Evolutionary conservation across 2,888 invertebrate genomes (phyloP), one percentile per base, ranked within the genome.

Genomic region (Lamproptera curius): DNA sequence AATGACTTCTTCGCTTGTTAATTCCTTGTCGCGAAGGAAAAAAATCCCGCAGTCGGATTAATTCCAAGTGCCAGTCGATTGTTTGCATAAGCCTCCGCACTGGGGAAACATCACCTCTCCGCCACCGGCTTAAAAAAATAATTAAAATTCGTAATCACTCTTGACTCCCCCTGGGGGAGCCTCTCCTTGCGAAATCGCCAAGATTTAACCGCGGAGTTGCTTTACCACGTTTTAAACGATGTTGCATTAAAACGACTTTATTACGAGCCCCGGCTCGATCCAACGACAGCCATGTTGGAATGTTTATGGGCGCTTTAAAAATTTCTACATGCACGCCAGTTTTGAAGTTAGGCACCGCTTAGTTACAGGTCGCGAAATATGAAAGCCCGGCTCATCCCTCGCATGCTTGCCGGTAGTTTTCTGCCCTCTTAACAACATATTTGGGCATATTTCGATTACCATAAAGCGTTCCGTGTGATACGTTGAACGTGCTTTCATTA

Each of bases 71-170:
- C 80, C 74, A 85, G 80, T 80, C 85, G 82, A 87, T 87, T 87
- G 87, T 87, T 87, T 87, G 87, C 86, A 85, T 86, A 86, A 86
- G 87, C 82, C 79, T 73, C 76, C 69, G 68, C 66, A 65, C 68
- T 67, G 78, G 82, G 84, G 84, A 83, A 85, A 75, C 86, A 82
- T 85, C 87, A 86, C 85, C 87, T 85, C 78, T 66, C 73, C 70
- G 82, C 85, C 83, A 84, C 84, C 76, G 87, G 86, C 87, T 87
- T 87, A 86, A 87, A 87, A 87, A 86, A 87, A 87, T 87, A 87
- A 87, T 87, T 87, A 87, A 87, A 87, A 87, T 85, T 85, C 82
- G 86, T 86, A 87, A 87, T 87, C 85, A 87, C 85, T 87, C 84
- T 83, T 84, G 87, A 87, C 80, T 86, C 78, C 75, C 63, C 67